A percentile compares a stretch with the other conserved stretches of the same genome.
phyloP scores from a whole-genome alignment of 2,888 invertebrate species.

The Ramazzottius varieornatus region DNA sequence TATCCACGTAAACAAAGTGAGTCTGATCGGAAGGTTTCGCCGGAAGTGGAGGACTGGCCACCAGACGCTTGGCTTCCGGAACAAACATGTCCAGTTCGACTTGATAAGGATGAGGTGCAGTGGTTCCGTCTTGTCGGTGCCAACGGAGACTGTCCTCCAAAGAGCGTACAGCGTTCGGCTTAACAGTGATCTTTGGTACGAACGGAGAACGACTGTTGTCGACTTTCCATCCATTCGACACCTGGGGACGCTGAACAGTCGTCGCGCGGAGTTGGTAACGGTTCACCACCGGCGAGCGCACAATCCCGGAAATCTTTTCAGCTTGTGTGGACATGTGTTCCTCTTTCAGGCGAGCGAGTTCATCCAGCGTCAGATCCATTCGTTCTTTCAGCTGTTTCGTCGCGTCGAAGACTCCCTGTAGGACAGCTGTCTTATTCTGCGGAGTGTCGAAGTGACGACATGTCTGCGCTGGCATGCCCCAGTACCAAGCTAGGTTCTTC shows the following conservation, averaged over 20 bases:
- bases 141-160: background rate
- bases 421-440: background rate
- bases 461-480: background rate
- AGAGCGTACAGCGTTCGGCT: background rate
- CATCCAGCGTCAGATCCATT: background rate
- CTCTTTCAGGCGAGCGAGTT: background rate
- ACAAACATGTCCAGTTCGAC: conserved; percentile 48
- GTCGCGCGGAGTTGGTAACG: no score
- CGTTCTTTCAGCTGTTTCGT: conserved; percentile 3
- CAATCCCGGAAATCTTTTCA: background rate
- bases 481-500: background rate
- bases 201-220: background rate
- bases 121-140: conserved; percentile 29
- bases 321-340: background rate
- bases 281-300: background rate
- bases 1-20: conserved; percentile 39
- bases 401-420: background rate
- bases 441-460: background rate
- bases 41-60: background rate
- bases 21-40: conserved; percentile 34
- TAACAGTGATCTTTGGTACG: background rate
- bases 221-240: background rate
- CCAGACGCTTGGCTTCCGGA: conserved; percentile 30
- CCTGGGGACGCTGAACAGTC: background rate
- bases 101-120: conserved; percentile 47